Percentiles rank a stretch among this genome's conserved stretches.
These are phyloP conservation scores for Philopotamus ludificatus DNA, from an alignment of 1,140 invertebrate species.

Conservation along the genomic window DNA sequence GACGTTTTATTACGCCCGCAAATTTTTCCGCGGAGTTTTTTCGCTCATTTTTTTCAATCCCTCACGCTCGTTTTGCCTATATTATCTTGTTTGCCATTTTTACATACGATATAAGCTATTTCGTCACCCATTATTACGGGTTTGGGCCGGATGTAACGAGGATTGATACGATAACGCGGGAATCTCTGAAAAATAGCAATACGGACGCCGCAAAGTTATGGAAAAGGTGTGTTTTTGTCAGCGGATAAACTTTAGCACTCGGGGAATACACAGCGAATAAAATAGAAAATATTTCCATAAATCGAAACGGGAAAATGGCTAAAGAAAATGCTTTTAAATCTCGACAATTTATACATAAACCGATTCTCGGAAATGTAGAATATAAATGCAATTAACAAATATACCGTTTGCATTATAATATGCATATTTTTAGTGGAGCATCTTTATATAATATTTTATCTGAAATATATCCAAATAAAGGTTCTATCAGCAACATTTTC, in stretches of 20 bases:
- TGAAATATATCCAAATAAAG: no score
- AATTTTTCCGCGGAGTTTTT: constrained; percentile 21
- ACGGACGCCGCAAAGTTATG: constrained; percentile 14
- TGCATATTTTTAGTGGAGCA: no score
- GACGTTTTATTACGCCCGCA: no score
- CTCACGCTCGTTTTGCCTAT: constrained; percentile 1
- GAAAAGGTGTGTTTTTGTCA: constrained; percentile 17
- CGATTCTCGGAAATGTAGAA: no score
- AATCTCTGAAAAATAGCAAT: constrained; percentile 11
- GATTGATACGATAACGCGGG: constrained; percentile 22
- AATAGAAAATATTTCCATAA: not conserved
- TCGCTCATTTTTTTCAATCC: not conserved
- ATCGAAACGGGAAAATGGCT: not conserved
- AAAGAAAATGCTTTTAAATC: no score
- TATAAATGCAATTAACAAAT: no score
- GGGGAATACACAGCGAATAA: not conserved
- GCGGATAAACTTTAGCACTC: constrained; percentile 18
- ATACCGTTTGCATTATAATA: no score
- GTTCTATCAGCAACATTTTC: constrained; percentile 22
- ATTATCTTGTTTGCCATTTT: constrained; percentile 24
- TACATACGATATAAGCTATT: constrained; percentile 10
- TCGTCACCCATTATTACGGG: constrained; percentile 22
- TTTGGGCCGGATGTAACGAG: constrained; percentile 12
- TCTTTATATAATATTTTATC: no score
- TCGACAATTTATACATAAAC: no score